Conservation (phyloP, 1,140 invertebrate genomes). For the Heliconius eleuchia region DNA sequence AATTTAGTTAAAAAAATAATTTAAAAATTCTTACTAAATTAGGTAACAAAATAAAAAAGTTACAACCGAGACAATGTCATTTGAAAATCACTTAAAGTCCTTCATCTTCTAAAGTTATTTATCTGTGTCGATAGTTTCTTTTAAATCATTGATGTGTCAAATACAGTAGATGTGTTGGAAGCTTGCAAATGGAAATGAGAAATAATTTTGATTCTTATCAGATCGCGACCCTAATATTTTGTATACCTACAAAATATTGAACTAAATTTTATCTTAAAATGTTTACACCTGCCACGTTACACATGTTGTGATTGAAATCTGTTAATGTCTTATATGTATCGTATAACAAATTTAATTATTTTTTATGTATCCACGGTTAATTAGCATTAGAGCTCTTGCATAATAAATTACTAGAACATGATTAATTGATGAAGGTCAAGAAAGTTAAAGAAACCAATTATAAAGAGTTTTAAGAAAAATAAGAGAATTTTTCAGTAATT, state of each 20-base stretch:
- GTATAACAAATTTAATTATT: not conserved
- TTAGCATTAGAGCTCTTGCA: conserved; percentile 18
- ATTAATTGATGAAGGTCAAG: conserved; percentile 30
- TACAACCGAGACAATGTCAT: not conserved
- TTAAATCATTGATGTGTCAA: not conserved
- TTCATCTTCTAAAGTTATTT: not conserved
- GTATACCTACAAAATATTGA: conserved; percentile 4
- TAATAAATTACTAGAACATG: conserved; percentile 27
- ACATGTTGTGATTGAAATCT: not conserved
- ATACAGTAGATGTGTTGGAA: not conserved
- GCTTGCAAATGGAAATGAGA: conserved; percentile 8
- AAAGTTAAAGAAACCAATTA: not conserved
- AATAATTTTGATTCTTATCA: conserved; percentile 27
- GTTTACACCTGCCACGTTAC: not conserved
- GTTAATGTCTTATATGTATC: not conserved
- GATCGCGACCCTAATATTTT: conserved; percentile 4
- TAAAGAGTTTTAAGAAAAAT: not conserved
- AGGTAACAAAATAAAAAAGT: not conserved
- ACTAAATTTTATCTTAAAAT: not conserved
- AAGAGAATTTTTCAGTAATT: not conserved
- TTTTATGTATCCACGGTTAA: conserved; percentile 21
- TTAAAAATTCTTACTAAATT: too few species aligned
- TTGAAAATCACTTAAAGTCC: not conserved
- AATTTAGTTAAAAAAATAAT: too few species aligned
- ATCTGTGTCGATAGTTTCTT: not conserved